Evolutionary conservation across 2,113 vertebrate genomes (phyloP), one percentile per base, ranked within the genome.

Genomic region (Chauna torquata): DNA sequence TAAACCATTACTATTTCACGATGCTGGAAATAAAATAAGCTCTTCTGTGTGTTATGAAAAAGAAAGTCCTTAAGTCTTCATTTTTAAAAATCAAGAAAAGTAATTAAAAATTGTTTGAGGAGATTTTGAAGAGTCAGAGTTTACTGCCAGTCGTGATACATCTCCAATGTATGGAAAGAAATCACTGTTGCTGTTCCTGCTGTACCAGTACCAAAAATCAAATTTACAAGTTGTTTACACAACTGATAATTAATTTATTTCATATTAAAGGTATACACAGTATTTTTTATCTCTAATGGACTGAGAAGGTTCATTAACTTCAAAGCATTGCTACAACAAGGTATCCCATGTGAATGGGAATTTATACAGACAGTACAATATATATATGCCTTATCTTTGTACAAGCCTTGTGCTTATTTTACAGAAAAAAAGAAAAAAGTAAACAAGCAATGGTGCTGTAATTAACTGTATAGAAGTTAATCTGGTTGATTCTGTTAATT

Each of bases 1-100:
- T 86, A 96, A 97, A 96, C 82, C 72, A 95, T 96, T 95, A 83
- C 82, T 95, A 45, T 90, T 97, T 92, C 45, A 54, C 9, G 61
- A 38, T 79, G 57, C 50, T 78, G 77, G 42, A 70, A 95, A 80
- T 86, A 92, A 93, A 78, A 75, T 87, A 88, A 93, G 19, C 12
- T 70, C 69, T 74, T 66, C 25, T 92, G 36, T 82, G 24, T 81
- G 50, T 87, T 91, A 90, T 78, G 88, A 85, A 86, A 85, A 88
- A 78, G 32, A 90, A 96, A 96, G 74, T 90, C 65, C 62, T 66
- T 86, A 90, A 87, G 49, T 94, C 42, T 87, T 95, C 18, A 92
- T 97, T 97, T 80, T 34, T 82, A 96, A 95, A 54, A 88, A 84
- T 2, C 14, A 13, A 50, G 47, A 50, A 76, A 90, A 78, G 44